Evolutionary conservation across 35 echinoderm and acorn worm species (phyloP).

Genomic region (Acanthaster planci): DNA sequence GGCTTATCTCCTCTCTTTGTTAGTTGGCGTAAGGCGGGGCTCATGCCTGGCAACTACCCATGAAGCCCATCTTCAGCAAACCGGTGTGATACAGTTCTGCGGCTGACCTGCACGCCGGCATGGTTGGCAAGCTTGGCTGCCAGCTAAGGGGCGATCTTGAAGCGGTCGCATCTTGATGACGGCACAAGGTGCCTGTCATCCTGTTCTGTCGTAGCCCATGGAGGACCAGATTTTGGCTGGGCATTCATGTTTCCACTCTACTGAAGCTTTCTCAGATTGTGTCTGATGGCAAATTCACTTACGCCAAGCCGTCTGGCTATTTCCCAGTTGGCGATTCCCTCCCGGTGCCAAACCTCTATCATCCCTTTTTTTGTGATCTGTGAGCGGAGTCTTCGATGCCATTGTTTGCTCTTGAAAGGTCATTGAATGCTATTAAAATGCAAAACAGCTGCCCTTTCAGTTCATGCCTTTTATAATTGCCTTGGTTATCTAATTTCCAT

Average conservation of each 20-base stretch:
- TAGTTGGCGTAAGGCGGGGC: background rate
- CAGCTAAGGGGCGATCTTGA: background rate
- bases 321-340: background rate
- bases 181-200: background rate
- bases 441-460: background rate
- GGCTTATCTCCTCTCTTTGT: background rate
- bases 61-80: background rate
- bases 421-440: background rate
- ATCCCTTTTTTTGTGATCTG: background rate
- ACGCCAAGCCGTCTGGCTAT: background rate
- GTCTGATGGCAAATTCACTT: background rate
- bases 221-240: background rate
- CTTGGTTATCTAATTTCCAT: background rate
- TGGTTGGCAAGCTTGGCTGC: background rate
- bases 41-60: too few relatives aligned
- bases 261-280: background rate
- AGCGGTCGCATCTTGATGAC: too few relatives aligned
- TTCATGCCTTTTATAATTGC: background rate
- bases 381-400: too few relatives aligned
- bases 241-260: background rate
- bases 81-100: too few relatives aligned
- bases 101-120: too few relatives aligned
- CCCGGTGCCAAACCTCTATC: background rate
- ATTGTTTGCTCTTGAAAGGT: background rate
- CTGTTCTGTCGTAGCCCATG: background rate